Percentiles rank a stretch among this genome's conserved stretches.
Evolutionary conservation across 2,797 vertebrate species (phyloP).

Genomic region (Sebastolobus alascanus): DNA sequence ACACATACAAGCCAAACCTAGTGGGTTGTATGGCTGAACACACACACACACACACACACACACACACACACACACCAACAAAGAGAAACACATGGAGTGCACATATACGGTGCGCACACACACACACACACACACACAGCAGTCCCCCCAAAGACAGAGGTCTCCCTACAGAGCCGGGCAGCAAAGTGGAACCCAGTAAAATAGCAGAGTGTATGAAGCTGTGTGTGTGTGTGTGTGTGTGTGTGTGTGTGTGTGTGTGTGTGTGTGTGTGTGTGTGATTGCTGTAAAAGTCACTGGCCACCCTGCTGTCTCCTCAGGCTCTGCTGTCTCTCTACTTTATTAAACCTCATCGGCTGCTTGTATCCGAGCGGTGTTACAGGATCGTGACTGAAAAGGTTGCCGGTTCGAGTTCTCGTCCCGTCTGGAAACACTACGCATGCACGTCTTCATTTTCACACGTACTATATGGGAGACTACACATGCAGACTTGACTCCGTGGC

Average conservation of each 20-base stretch:
- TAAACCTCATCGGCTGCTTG: constrained; percentile 26
- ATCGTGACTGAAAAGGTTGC: constrained; percentile 32
- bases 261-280: constrained; percentile 24
- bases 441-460: constrained; percentile 28
- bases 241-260: constrained; percentile 32
- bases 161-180: constrained; percentile 44
- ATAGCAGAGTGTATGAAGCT: not conserved
- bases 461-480: constrained; percentile 27
- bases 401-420: constrained; percentile 17
- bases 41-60: constrained; percentile 19
- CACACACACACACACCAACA: no score
- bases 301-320: constrained; percentile 41
- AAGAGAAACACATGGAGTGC: constrained; percentile 12
- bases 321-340: constrained; percentile 13
- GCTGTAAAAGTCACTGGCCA: constrained; percentile 65
- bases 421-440: not conserved
- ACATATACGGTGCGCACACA: not conserved
- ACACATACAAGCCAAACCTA: constrained; percentile 16
- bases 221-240: constrained; percentile 32
- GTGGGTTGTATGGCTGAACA: constrained; percentile 26
- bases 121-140: constrained; percentile 13
- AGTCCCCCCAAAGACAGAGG: constrained; percentile 28
- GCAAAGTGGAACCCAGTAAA: constrained; percentile 57
- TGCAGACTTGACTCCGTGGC: constrained; percentile 71
- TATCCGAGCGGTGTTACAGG: not conserved